Evolutionary conservation across 2,888 invertebrate species (phyloP).

Genomic region (Luffia ferchaultella): DNA sequence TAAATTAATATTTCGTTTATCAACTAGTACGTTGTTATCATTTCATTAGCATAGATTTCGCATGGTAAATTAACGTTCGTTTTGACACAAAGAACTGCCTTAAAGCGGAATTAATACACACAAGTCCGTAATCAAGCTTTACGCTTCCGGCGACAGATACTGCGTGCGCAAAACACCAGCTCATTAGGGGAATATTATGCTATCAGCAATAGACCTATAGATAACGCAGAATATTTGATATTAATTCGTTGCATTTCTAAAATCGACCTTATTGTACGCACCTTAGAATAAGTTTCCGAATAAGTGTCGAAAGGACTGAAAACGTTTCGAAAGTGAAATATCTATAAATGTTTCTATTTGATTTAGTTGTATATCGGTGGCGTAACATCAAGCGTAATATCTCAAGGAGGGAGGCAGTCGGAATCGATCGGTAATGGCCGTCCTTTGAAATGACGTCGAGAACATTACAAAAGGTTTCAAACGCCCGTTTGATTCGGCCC

Average conservation of each 20-base stretch:
- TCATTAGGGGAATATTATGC: slow-evolving; percentile 25
- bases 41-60: background rate
- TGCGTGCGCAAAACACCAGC: slow-evolving; percentile 21
- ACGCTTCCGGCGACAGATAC: slow-evolving; percentile 14
- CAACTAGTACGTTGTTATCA: background rate
- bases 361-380: slow-evolving; percentile 18
- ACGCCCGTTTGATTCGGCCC: no score
- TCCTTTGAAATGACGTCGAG: no score
- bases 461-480: no score
- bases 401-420: no score
- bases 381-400: slow-evolving; percentile 19
- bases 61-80: background rate
- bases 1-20: no score
- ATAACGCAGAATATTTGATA: slow-evolving; percentile 13
- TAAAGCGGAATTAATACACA: slow-evolving; percentile 9
- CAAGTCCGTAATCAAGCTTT: slow-evolving; percentile 11
- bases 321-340: no score
- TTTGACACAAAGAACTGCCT: background rate
- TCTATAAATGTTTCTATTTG: slow-evolving; percentile 18
- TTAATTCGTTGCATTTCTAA: background rate
- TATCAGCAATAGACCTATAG: slow-evolving; percentile 19
- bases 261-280: background rate
- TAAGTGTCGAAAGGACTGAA: no score
- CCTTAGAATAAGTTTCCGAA: no score
- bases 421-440: no score